phyloP scores from a whole-genome alignment of 2,113 vertebrate species.

The Chaetodon trifascialis region DNA sequence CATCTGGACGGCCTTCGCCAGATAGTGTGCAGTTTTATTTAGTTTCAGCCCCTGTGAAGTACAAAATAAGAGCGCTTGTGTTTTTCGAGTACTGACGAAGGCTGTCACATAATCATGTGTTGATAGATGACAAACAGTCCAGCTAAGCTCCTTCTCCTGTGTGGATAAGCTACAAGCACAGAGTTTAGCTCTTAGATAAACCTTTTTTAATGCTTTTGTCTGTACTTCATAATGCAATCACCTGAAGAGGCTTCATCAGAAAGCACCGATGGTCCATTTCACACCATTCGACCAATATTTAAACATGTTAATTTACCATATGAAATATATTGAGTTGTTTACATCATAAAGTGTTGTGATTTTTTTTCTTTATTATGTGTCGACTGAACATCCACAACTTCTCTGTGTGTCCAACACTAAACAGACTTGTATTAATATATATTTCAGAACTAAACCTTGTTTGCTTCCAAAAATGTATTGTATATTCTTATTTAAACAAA shows the following conservation, averaged over 20 bases:
- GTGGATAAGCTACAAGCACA: not conserved
- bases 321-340: slow-evolving; percentile 49
- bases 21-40: not conserved
- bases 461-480: slow-evolving; percentile 78
- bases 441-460: slow-evolving; percentile 76
- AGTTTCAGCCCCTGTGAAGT: slow-evolving; percentile 6
- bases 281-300: slow-evolving; percentile 19
- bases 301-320: slow-evolving; percentile 17
- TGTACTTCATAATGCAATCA: slow-evolving; percentile 9
- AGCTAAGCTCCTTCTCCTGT: not conserved
- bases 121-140: slow-evolving; percentile 14
- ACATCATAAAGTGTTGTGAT: slow-evolving; percentile 46
- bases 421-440: slow-evolving; percentile 82
- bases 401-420: slow-evolving; percentile 63
- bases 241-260: slow-evolving; percentile 4
- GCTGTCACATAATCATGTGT: slow-evolving; percentile 21
- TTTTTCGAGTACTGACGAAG: slow-evolving; percentile 8
- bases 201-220: slow-evolving; percentile 1
- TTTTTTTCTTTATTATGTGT: slow-evolving; percentile 32
- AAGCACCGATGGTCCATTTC: slow-evolving; percentile 1
- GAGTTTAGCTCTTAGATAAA: slow-evolving; percentile 17
- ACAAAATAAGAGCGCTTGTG: slow-evolving; percentile 12
- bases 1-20: not conserved
- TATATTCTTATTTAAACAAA: slow-evolving; percentile 88
- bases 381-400: slow-evolving; percentile 57